Conservation (phyloP, 2,113 vertebrate species). For the Trematomus loennbergii region DNA sequence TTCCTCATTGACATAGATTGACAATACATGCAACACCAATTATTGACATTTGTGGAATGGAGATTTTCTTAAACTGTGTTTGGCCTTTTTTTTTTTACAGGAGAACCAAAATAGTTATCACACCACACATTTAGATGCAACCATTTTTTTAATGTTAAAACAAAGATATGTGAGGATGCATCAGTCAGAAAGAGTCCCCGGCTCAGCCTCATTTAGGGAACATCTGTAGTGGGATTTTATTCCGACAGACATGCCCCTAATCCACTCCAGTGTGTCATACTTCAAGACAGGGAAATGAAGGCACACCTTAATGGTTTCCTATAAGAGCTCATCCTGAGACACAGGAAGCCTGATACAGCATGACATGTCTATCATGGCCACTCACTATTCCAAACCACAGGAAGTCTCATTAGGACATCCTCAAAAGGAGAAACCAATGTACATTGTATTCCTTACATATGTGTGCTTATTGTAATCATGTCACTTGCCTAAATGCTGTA, state of each 20-base stretch:
- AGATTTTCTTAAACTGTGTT: not conserved
- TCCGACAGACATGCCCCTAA: not conserved
- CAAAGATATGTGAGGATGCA: not conserved
- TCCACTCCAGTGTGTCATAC: not conserved
- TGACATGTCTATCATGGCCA: not conserved
- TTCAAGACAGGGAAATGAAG: not conserved
- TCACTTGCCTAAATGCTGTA: too few species aligned
- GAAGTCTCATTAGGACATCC: not conserved
- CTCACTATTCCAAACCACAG: not conserved
- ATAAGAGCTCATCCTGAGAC: not conserved
- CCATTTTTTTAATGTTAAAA: too few species aligned
- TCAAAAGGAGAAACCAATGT: too few species aligned
- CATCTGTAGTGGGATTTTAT: not conserved
- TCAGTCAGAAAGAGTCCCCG: not conserved
- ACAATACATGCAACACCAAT: not conserved
- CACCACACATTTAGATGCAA: not conserved
- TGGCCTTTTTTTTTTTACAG: not conserved
- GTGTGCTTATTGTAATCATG: too few species aligned
- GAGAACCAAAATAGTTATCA: not conserved
- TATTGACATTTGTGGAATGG: not conserved
- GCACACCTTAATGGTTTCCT: slow-evolving; percentile 1
- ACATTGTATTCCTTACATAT: too few species aligned
- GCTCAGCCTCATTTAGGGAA: slow-evolving; percentile 8
- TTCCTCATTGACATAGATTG: not conserved
- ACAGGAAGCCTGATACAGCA: slow-evolving; percentile 1